phyloP scores from a whole-genome alignment of 1,140 invertebrate genomes.

The Drosophila bocqueti region DNA sequence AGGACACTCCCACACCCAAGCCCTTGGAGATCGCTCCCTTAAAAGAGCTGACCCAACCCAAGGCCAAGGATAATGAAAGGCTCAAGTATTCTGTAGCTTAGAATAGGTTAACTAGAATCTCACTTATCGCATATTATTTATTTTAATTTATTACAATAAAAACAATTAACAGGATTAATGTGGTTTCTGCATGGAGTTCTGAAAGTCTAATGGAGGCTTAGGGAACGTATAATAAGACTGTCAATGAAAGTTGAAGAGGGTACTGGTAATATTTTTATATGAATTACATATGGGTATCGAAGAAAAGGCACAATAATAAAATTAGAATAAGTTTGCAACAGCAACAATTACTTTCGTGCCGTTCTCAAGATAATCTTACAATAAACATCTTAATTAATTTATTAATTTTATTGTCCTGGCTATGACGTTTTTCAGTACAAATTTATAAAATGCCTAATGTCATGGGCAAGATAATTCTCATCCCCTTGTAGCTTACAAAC shows the following conservation, averaged over 20 bases:
- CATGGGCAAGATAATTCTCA: too few relatives aligned
- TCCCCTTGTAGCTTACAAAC: too few relatives aligned
- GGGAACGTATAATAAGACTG: not conserved
- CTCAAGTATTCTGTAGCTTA: constrained; percentile 63
- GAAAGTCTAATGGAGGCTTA: not conserved
- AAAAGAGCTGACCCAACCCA: constrained; percentile 18
- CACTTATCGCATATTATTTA: constrained; percentile 31
- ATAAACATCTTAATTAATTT: too few relatives aligned
- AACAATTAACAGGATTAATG: not conserved
- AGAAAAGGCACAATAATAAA: too few relatives aligned
- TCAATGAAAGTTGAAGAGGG: not conserved
- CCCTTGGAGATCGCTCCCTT: constrained; percentile 26
- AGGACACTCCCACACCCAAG: constrained; percentile 26
- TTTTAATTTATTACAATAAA: constrained; percentile 59
- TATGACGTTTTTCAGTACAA: too few relatives aligned
- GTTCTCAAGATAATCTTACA: too few relatives aligned
- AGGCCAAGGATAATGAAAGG: constrained; percentile 46
- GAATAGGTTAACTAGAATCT: constrained; percentile 13
- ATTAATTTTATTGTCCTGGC: too few relatives aligned
- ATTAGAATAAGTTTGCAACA: too few relatives aligned
- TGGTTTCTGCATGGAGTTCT: not conserved
- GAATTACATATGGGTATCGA: too few relatives aligned
- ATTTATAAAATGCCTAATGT: too few relatives aligned
- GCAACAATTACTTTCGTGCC: too few relatives aligned
- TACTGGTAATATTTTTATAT: too few relatives aligned